Evolutionary conservation across 2,797 vertebrate species (phyloP), one percentile per base, ranked within the genome.

Genomic region (Passerculus sandwichensis): DNA sequence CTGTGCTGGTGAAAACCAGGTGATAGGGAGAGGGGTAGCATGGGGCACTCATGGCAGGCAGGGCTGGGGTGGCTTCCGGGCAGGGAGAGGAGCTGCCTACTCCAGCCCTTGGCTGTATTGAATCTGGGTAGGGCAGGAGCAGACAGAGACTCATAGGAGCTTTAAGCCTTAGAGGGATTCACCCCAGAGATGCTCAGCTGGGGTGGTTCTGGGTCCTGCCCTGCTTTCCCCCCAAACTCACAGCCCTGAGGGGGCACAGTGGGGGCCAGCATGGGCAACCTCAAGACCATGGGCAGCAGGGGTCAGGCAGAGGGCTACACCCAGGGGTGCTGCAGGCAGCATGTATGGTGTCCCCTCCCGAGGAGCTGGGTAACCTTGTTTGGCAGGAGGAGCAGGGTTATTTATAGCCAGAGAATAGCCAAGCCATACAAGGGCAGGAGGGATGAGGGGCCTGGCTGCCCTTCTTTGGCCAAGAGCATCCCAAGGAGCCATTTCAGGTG

Each of bases 381-480:
- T 94, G 94, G 94, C 80, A 71, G 66, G 81, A 88, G 51, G 50
- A 81, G 66, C 13, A 2, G 1, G 14, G 87, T 83, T 96, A 95
- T 97, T 97, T 96, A 96, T 97, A 97, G 95, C 26, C 2, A 4
- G 67, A 80, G 91, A 95, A 91, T 83, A 79, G 85, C 69, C 8
- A 0, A 89, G 65, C 96, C 97, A 84, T 97, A 97, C 88, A 97
- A 96, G 97, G 96, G 72, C 79, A 96, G 81, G 62, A 93, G 30
- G 61, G 32, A 87, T 1, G 73, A 71, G 73, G 67, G 74, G 92
- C 67, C 32, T 57, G 59, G 61, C 54, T 87, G 93, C 50, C 94
- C 80, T 88, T 95, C 92, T 96, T 96, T 91, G 91, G 94, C 0
- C 0, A 8, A 51, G 86, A 66, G 51, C 75, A 73, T 53, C 73